These are phyloP conservation scores for Lasioglossum villosulum DNA, from an alignment of 2,888 invertebrate species.

Conservation along the genomic window DNA sequence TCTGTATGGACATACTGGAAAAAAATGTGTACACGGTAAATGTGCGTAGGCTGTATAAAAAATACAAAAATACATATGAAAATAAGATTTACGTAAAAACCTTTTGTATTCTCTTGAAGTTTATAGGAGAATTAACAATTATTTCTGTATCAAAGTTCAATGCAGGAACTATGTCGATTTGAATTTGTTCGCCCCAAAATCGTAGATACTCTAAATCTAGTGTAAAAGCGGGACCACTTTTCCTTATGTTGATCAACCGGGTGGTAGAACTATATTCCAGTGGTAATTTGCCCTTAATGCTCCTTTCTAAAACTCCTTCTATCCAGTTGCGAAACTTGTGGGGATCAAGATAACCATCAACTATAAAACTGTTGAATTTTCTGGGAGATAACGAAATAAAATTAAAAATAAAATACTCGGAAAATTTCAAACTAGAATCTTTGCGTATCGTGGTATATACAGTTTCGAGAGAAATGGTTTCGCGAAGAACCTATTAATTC, in stretches of 20 bases:
- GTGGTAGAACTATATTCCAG: neutral
- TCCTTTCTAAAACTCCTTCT: conserved; percentile 84
- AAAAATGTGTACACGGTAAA: neutral
- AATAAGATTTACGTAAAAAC: conserved; percentile 12
- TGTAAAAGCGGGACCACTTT: conserved; percentile 87
- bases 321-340: conserved; percentile 86
- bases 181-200: conserved; percentile 74
- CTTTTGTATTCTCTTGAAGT: neutral
- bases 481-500: too few relatives aligned
- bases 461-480: too few relatives aligned
- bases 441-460: too few relatives aligned
- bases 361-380: conserved; percentile 84
- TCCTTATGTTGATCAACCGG: conserved; percentile 80
- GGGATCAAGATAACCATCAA: conserved; percentile 85
- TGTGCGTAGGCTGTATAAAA: neutral
- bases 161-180: conserved; percentile 86
- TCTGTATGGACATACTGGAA: conserved; percentile 68
- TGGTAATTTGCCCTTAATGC: conserved; percentile 76
- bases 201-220: conserved; percentile 82
- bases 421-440: too few relatives aligned
- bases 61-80: neutral
- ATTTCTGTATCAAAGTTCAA: conserved; percentile 22
- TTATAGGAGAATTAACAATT: neutral
- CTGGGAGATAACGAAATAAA: conserved; percentile 66
- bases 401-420: too few relatives aligned